Base-by-base conservation (phyloP, 2,797 vertebrate species). In the Pampus argenteus region DNA sequence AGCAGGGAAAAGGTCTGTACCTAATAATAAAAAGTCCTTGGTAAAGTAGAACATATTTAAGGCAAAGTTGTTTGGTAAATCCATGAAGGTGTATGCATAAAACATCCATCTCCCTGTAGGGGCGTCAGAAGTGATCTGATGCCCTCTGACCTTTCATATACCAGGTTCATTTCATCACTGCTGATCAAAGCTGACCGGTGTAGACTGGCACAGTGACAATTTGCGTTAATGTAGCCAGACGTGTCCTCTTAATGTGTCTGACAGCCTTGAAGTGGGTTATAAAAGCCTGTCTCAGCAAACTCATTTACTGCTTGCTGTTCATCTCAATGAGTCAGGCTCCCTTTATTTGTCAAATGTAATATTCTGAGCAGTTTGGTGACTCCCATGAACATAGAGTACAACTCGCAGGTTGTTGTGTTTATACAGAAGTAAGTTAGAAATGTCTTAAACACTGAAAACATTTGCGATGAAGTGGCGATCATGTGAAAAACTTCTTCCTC, bases 221-320 rank as follows among this genome's bases (percentile, higher is more conserved):
- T 54, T 49, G 64, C 74, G 56, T 74, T 84, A 78, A 84, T 83
- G 79, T 54, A 65, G 54, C 80, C 85, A 88, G 87, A 86, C 76
- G 70, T 89, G 90, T 90, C 87, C 85, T 90, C 71, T 80, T 89
- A 77, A 87, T 36, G 36, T 50, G 22, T 82, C 69, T 83, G 90
- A 90, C 88, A 84, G 68, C 81, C 76, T 63, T 70, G 81, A 77
- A 82, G 81, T 57, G 66, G 57, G 66, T 74, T 77, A 85, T 80
- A 86, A 88, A 90, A 83, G 71, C 75, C 58, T 47, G 67, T 82
- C 85, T 88, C 85, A 74, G 83, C 86, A 86, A 88, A 87, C 84
- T 71, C 64, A 68, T 88, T 82, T 70, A 75, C 62, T 76, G 68
- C 78, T 59, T 22, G 71, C 67, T 74, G 79, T 79, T 88, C 79